phyloP scores from a whole-genome alignment of 2,113 vertebrate species.

The Helogale parvula region DNA sequence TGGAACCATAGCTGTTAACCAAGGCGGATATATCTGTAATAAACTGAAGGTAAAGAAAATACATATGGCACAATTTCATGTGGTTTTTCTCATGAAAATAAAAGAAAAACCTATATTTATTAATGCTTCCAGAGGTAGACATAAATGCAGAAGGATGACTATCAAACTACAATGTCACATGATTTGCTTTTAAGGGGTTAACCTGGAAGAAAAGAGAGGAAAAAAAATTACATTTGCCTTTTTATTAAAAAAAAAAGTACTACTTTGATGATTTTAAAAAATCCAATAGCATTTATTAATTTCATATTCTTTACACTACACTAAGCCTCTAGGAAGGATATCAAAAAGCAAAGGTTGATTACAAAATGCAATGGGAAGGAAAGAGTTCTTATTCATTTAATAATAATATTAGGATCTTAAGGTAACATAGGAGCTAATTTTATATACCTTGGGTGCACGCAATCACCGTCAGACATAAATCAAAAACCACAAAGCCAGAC shows the following conservation, averaged over 20 bases:
- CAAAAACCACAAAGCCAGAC: background rate
- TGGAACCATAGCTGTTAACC: background rate
- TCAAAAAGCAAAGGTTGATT: background rate
- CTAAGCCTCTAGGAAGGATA: background rate
- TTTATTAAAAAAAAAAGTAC: background rate
- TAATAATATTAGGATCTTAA: background rate
- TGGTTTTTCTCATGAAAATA: background rate
- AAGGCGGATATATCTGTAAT: background rate
- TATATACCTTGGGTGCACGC: background rate
- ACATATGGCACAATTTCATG: background rate
- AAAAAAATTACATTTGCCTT: background rate
- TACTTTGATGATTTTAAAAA: background rate
- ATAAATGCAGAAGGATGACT: background rate
- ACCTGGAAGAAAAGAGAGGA: background rate
- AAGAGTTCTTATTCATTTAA: constrained; percentile 4
- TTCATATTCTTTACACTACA: constrained; percentile 14
- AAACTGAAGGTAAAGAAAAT: background rate
- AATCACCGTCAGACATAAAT: background rate
- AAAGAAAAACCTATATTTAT: constrained; percentile 16
- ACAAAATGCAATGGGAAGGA: constrained; percentile 30
- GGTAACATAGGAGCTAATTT: background rate
- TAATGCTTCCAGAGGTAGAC: background rate
- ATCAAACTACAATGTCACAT: background rate
- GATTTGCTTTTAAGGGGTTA: background rate
- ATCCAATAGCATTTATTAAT: background rate